phyloP scores from a whole-genome alignment of 1,140 invertebrate genomes.

The Achroia grisella region DNA sequence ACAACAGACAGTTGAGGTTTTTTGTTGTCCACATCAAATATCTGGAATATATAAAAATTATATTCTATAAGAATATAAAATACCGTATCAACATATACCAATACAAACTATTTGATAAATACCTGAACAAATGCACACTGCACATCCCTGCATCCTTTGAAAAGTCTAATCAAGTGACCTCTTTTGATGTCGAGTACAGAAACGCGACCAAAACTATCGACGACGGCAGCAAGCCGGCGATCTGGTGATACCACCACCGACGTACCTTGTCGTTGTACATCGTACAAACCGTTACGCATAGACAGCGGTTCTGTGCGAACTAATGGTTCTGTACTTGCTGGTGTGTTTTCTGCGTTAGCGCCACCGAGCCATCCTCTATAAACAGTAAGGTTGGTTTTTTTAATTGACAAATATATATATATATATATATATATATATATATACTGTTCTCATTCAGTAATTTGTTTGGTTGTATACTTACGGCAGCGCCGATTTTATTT shows the following conservation, averaged over 20 bases:
- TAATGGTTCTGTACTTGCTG: conserved; percentile 57
- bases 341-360: conserved; percentile 59
- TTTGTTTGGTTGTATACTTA: conserved; percentile 58
- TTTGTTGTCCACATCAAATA: conserved; percentile 63
- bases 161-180: conserved; percentile 88
- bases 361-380: conserved; percentile 76
- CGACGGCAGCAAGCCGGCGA: conserved; percentile 84
- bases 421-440: too few relatives aligned
- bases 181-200: conserved; percentile 87
- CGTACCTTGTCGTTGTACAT: conserved; percentile 83
- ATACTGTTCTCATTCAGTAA: too few relatives aligned
- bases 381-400: too few relatives aligned
- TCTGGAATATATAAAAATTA: conserved; percentile 37
- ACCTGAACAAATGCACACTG: conserved; percentile 93
- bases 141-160: conserved; percentile 96
- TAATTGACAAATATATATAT: too few relatives aligned
- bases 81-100: too few relatives aligned
- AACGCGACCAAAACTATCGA: conserved; percentile 91
- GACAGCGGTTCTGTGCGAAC: conserved; percentile 78
- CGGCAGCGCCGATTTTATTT: conserved; percentile 90
- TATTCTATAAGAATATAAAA: too few relatives aligned
- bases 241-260: conserved; percentile 85
- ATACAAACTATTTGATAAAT: conserved; percentile 10
- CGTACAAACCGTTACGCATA: conserved; percentile 88
- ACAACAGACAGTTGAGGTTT: conserved; percentile 48